These are phyloP conservation scores for Sus cebifrons DNA, from an alignment of 2,797 vertebrate genomes.

Conservation along the genomic window DNA sequence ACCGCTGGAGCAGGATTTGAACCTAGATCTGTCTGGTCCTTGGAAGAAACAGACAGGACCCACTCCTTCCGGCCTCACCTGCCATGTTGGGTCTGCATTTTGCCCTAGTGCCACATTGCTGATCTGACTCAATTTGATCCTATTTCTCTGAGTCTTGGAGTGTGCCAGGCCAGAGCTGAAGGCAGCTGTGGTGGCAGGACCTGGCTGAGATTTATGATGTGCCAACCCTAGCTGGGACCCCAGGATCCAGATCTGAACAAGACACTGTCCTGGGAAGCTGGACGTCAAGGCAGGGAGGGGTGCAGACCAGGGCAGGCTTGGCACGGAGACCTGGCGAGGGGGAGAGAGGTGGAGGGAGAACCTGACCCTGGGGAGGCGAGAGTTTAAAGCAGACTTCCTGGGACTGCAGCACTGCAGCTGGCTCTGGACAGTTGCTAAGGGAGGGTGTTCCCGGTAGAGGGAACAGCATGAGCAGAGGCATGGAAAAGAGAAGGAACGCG, in stretches of 20 bases:
- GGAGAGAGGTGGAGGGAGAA: neutral
- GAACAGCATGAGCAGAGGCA: neutral
- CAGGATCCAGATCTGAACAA: neutral
- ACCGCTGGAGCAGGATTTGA: neutral
- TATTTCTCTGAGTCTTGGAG: neutral
- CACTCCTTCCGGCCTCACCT: neutral
- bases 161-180: neutral
- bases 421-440: fast-evolving
- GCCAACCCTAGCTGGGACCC: conserved; percentile 15
- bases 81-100: neutral
- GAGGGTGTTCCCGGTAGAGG: neutral
- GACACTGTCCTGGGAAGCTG: conserved; percentile 33
- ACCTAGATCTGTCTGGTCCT: neutral
- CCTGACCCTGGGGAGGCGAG: fast-evolving
- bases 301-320: neutral
- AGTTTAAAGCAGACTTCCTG: neutral
- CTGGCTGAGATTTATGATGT: conserved; percentile 1
- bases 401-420: fast-evolving
- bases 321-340: neutral
- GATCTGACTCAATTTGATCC: neutral
- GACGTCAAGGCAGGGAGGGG: neutral
- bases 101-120: neutral
- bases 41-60: neutral
- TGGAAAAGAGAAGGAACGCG: neutral
- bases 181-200: neutral